These are phyloP conservation scores for Mystacides longicornis DNA, from an alignment of 2,888 invertebrate genomes.

Conservation along the genomic window DNA sequence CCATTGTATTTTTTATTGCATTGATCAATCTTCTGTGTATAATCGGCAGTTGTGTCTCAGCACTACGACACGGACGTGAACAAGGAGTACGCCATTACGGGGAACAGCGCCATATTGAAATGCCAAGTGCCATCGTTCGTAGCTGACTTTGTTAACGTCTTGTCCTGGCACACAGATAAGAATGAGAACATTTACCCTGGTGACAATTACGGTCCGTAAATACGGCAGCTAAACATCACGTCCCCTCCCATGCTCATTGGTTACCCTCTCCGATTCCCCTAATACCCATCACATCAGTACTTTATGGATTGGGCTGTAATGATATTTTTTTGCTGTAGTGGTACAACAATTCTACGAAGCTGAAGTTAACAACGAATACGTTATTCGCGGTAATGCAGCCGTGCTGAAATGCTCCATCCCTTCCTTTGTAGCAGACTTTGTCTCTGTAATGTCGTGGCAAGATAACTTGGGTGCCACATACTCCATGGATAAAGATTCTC, in stretches of 20 bases:
- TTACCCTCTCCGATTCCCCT: neutral
- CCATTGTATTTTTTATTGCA: too few species aligned
- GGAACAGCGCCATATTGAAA: slow-evolving; percentile 73
- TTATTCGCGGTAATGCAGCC: slow-evolving; percentile 82
- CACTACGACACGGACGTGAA: slow-evolving; percentile 77
- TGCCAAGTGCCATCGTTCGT: slow-evolving; percentile 83
- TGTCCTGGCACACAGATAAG: slow-evolving; percentile 73
- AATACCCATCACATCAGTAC: neutral
- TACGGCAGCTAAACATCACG: slow-evolving; percentile 8
- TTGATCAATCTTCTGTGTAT: too few species aligned
- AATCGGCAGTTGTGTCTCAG: slow-evolving; percentile 65
- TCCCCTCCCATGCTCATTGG: slow-evolving; percentile 3
- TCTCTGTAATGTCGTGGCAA: slow-evolving; percentile 80
- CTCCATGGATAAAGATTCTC: slow-evolving; percentile 31
- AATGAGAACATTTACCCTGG: slow-evolving; percentile 64
- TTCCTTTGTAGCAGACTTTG: slow-evolving; percentile 88
- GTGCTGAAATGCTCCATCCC: slow-evolving; percentile 86
- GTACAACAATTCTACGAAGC: slow-evolving; percentile 86
- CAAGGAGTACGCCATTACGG: slow-evolving; percentile 77
- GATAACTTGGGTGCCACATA: slow-evolving; percentile 62
- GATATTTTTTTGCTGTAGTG: slow-evolving; percentile 44
- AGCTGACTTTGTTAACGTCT: slow-evolving; percentile 75
- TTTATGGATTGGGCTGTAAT: neutral
- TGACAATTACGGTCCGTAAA: slow-evolving; percentile 32
- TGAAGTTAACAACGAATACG: slow-evolving; percentile 88